These are phyloP conservation scores for Ophthalmotilapia sp. DNA, from an alignment of 2,113 vertebrate genomes.

Conservation along the genomic window DNA sequence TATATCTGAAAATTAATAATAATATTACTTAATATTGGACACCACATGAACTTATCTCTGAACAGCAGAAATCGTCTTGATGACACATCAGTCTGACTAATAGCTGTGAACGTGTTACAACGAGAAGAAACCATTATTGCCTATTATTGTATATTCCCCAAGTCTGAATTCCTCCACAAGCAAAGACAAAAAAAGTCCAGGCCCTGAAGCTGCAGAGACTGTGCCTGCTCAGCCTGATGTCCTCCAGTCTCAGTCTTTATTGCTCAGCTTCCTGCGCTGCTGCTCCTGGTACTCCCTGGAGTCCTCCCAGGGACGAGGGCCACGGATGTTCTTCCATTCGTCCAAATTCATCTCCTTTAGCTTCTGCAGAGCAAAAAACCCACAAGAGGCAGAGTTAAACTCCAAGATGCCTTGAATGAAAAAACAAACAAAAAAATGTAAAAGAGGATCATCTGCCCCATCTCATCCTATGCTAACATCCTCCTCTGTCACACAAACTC, in stretches of 20 bases:
- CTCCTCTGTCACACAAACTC: not conserved
- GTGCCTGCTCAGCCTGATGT: not conserved
- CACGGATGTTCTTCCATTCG: conserved; percentile 93
- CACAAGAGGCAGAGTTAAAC: not conserved
- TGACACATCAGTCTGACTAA: not conserved
- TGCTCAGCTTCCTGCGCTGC: conserved; percentile 45
- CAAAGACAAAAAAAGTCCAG: not conserved
- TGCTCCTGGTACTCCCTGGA: conserved; percentile 79
- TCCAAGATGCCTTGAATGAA: not conserved
- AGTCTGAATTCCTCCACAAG: not conserved
- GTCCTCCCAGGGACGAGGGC: conserved; percentile 90
- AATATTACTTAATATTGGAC: not conserved
- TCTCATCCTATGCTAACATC: not conserved
- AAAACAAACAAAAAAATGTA: not conserved
- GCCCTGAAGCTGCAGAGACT: not conserved
- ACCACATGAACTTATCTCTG: not conserved
- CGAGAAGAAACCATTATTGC: not conserved
- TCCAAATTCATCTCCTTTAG: conserved; percentile 74
- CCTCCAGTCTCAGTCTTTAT: not conserved
- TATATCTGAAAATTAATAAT: not conserved
- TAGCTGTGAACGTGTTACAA: not conserved
- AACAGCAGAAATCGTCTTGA: not conserved
- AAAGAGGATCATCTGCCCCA: not conserved
- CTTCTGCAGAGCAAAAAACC: conserved; percentile 72
- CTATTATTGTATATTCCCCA: not conserved